Percentiles rank a stretch among this genome's conserved stretches.
These are phyloP conservation scores for Chymomyza amoena DNA, from an alignment of 2,888 invertebrate species.

Conservation along the genomic window DNA sequence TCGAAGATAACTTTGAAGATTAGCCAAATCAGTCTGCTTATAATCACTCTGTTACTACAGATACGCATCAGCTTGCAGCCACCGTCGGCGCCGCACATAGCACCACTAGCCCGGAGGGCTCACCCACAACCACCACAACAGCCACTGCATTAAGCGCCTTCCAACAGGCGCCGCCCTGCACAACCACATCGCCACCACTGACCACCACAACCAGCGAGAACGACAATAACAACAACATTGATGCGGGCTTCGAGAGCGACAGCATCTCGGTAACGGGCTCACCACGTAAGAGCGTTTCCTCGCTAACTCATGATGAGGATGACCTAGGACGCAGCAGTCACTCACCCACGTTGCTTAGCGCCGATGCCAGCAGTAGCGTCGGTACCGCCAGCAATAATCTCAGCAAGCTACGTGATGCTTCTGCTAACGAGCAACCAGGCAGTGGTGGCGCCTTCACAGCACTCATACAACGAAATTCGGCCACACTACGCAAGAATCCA, in stretches of 20 bases:
- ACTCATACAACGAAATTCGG: conserved; percentile 76
- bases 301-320: conserved; percentile 76
- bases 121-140: conserved; percentile 78
- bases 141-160: conserved; percentile 52
- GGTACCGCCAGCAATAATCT: conserved; percentile 16
- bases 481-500: conserved; percentile 75
- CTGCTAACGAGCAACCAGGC: conserved; percentile 29
- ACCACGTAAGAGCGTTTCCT: conserved; percentile 80
- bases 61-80: conserved; percentile 71
- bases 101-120: conserved; percentile 85
- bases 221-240: conserved; percentile 77
- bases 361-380: conserved; percentile 38
- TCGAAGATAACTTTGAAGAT: neutral
- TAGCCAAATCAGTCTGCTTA: neutral
- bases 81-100: conserved; percentile 81
- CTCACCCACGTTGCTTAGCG: conserved; percentile 42
- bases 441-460: conserved; percentile 77
- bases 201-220: conserved; percentile 67
- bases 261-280: conserved; percentile 79
- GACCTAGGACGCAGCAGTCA: conserved; percentile 56
- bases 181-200: conserved; percentile 77
- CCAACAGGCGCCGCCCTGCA: conserved; percentile 49
- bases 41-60: conserved; percentile 20
- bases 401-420: neutral
- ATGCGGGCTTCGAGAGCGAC: conserved; percentile 78